Evolutionary conservation across 2,797 vertebrate genomes (phyloP).

Genomic region (Coreius guichenoti): DNA sequence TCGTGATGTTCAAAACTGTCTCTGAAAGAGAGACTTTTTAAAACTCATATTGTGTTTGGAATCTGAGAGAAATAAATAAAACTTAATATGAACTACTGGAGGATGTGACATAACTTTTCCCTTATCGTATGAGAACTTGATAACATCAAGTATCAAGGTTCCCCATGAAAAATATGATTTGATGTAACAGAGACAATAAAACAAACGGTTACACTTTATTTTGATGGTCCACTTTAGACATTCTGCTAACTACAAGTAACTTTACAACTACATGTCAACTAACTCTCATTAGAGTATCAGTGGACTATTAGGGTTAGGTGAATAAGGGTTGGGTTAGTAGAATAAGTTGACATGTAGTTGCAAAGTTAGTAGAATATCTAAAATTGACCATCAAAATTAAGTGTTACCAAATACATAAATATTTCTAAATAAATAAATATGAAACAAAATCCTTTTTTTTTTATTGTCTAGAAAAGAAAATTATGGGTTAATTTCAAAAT

Average conservation of each 20-base stretch:
- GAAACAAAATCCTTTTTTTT: not conserved
- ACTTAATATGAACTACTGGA: not conserved
- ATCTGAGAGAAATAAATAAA: not conserved
- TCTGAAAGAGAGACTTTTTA: not conserved
- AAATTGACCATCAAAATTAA: not conserved
- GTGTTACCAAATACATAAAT: not conserved
- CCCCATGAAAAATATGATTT: not conserved
- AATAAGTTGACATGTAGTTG: not conserved
- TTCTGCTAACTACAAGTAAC: not conserved
- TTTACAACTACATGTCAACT: not conserved
- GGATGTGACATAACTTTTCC: not conserved
- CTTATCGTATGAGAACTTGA: not conserved
- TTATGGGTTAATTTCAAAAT: not conserved
- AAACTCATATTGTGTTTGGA: not conserved
- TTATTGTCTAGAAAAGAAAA: no score
- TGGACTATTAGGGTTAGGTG: not conserved
- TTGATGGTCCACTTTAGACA: not conserved
- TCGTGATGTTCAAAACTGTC: not conserved
- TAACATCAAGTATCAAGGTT: not conserved
- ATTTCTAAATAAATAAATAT: not conserved
- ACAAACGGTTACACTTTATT: not conserved
- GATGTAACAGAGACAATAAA: not conserved
- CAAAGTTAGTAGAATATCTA: not conserved
- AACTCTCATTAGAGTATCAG: not conserved
- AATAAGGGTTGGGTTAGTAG: not conserved